Percentiles rank a stretch among this genome's conserved stretches.
phyloP scores from a whole-genome alignment of 2,797 vertebrate genomes.

The Aplochiton taeniatus region DNA sequence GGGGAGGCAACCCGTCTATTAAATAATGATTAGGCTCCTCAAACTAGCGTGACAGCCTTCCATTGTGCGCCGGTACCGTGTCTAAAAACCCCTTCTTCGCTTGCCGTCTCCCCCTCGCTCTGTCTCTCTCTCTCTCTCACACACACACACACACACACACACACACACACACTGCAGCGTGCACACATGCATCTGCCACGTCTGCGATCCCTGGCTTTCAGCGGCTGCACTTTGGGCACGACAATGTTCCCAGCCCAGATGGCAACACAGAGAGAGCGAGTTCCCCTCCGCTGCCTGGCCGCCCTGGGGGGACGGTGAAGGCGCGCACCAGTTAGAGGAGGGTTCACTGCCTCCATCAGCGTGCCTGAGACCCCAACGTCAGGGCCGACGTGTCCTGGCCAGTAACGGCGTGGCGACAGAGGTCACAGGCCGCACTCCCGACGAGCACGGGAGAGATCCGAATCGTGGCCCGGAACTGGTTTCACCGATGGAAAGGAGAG shows the following conservation, averaged over 20 bases:
- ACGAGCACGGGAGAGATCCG: too few species aligned
- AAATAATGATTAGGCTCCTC: conserved; percentile 81
- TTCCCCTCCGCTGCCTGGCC: conserved; percentile 41
- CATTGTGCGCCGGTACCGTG: conserved; percentile 73
- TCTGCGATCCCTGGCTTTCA: conserved; percentile 58
- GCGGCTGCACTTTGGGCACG: conserved; percentile 42
- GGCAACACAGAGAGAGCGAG: conserved; percentile 56
- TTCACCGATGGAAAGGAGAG: background rate
- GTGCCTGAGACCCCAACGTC: too few species aligned
- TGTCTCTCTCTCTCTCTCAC: conserved; percentile 12
- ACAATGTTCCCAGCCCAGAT: conserved; percentile 66
- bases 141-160: background rate
- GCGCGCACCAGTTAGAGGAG: too few species aligned
- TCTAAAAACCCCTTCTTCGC: conserved; percentile 63
- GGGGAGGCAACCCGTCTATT: conserved; percentile 73
- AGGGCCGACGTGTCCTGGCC: too few species aligned
- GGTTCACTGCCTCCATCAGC: too few species aligned
- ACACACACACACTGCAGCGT: conserved; percentile 38
- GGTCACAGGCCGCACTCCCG: too few species aligned
- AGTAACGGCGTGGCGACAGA: too few species aligned
- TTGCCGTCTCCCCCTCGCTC: too few species aligned
- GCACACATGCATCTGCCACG: conserved; percentile 70
- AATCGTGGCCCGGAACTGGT: too few species aligned
- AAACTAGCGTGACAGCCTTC: conserved; percentile 79
- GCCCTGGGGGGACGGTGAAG: too few species aligned